These are phyloP conservation scores for Mustelus asterias DNA, from an alignment of 2,113 vertebrate genomes.

Conservation along the genomic window DNA sequence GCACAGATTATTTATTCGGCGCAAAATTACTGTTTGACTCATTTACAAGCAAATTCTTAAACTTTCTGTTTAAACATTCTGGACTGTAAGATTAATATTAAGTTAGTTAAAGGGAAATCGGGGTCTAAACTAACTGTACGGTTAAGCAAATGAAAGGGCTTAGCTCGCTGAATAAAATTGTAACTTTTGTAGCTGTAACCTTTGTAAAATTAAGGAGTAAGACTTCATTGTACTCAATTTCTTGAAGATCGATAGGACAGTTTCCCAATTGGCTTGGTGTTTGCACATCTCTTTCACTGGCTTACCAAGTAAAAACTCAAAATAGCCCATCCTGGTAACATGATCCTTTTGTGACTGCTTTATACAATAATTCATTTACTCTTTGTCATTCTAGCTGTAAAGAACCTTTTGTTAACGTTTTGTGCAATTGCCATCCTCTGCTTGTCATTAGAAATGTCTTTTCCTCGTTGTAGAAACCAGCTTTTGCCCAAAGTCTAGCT, in stretches of 20 bases:
- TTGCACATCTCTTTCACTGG: conserved; percentile 2
- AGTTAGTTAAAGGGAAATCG: background rate
- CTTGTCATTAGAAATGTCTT: conserved; percentile 36
- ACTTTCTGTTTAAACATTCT: background rate
- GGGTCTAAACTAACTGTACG: background rate
- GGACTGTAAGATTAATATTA: background rate
- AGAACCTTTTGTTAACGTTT: conserved; percentile 32
- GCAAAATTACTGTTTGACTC: background rate
- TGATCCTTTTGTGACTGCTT: conserved; percentile 13
- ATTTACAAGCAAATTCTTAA: background rate
- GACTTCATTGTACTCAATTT: background rate
- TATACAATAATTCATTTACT: conserved; percentile 19
- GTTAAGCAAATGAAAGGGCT: background rate
- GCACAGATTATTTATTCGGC: background rate
- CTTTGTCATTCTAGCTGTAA: conserved; percentile 28
- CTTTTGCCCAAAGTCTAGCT: conserved; percentile 37
- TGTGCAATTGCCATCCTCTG: conserved; percentile 17
- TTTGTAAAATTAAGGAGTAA: background rate
- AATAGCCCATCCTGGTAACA: conserved; percentile 33
- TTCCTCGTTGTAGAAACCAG: conserved; percentile 36
- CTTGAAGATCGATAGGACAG: background rate
- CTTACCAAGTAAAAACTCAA: background rate
- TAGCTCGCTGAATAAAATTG: background rate
- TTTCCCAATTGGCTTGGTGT: background rate
- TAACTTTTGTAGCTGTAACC: background rate